Evolutionary conservation across 2,888 invertebrate genomes (phyloP).

Genomic region (Microctonus brassicae): DNA sequence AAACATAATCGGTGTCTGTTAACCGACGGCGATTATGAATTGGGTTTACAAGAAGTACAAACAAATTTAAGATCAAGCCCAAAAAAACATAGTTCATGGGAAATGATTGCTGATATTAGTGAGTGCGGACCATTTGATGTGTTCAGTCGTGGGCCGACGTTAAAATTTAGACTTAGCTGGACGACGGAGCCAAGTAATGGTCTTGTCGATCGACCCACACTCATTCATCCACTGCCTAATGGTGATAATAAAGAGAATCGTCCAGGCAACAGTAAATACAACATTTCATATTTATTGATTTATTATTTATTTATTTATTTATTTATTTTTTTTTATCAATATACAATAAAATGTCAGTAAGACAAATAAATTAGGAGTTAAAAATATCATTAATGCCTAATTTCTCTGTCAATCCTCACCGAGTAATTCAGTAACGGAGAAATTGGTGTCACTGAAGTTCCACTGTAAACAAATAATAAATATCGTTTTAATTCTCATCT

Average conservation of each 20-base stretch:
- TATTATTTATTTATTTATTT: background rate
- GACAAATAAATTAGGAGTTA: too few species aligned
- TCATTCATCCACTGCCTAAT: conserved; percentile 64
- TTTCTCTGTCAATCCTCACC: background rate
- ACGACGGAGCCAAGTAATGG: conserved; percentile 80
- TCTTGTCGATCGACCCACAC: conserved; percentile 77
- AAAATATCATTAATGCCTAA: too few species aligned
- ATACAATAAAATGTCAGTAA: too few species aligned
- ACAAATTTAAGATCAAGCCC: conserved; percentile 71
- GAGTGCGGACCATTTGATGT: conserved; percentile 79
- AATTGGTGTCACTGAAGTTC: too few species aligned
- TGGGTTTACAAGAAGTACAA: conserved; percentile 83
- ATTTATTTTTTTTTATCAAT: background rate
- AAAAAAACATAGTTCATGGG: conserved; percentile 82
- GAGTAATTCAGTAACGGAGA: too few species aligned
- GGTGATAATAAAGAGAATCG: conserved; percentile 70
- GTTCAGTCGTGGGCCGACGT: conserved; percentile 83
- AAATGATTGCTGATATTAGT: conserved; percentile 74
- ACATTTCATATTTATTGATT: background rate
- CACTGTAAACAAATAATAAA: too few species aligned
- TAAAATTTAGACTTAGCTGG: conserved; percentile 90
- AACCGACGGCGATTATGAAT: conserved; percentile 91
- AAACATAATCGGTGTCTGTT: conserved; percentile 89
- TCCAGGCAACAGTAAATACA: conserved; percentile 63
- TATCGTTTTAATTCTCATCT: too few species aligned